Evolutionary conservation across 2,797 vertebrate genomes (phyloP).

Genomic region (Rallus crepitans): DNA sequence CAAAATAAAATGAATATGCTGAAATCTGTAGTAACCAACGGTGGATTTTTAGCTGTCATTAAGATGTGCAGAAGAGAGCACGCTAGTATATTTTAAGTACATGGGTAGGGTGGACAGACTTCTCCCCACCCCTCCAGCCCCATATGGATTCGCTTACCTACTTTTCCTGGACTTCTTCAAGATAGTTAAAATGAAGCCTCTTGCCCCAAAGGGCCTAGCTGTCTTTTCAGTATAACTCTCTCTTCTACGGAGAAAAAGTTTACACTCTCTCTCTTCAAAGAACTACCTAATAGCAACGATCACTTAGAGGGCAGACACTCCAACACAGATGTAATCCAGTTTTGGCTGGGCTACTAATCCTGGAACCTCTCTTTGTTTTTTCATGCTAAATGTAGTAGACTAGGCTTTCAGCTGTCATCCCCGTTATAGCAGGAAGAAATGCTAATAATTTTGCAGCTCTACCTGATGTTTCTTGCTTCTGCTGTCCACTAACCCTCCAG

Average conservation of each 20-base stretch:
- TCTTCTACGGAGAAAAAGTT: slow-evolving; percentile 5
- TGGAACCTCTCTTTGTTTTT: not conserved
- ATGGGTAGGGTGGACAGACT: not conserved
- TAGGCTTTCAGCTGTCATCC: slow-evolving; percentile 26
- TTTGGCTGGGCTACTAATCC: slow-evolving; percentile 30
- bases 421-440: slow-evolving; percentile 38
- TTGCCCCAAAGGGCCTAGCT: slow-evolving; percentile 8
- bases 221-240: not conserved
- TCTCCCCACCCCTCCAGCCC: not conserved
- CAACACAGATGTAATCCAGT: slow-evolving; percentile 6
- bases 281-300: not conserved
- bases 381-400: not conserved
- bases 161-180: not conserved
- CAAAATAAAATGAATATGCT: slow-evolving; percentile 23
- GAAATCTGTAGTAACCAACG: not conserved
- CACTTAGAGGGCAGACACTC: not conserved
- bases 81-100: not conserved
- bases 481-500: not conserved
- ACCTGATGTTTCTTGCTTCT: not conserved
- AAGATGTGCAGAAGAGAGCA: slow-evolving; percentile 9
- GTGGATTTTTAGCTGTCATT: slow-evolving; percentile 20
- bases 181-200: not conserved
- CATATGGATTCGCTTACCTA: not conserved
- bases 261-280: slow-evolving; percentile 13
- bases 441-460: not conserved